These are phyloP conservation scores for Andrena fulva DNA, from an alignment of 2,888 invertebrate species.

Conservation along the genomic window DNA sequence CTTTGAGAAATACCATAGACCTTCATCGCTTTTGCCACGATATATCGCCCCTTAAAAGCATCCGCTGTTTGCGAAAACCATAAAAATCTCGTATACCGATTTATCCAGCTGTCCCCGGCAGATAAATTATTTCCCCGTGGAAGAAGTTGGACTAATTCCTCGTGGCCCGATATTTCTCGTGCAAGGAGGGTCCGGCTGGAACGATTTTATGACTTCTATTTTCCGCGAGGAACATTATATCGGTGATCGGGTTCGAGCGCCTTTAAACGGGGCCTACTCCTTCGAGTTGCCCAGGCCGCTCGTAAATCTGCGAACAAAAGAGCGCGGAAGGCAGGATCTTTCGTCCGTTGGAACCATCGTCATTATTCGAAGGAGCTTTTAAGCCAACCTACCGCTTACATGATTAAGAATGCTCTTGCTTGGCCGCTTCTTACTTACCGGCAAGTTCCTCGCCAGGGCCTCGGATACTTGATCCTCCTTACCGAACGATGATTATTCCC, in stretches of 20 bases:
- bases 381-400: constrained; percentile 78
- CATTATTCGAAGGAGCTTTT: constrained; percentile 79
- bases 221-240: constrained; percentile 48
- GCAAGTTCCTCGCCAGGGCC: constrained; percentile 25
- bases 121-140: background rate
- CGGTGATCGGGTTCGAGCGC: constrained; percentile 62
- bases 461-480: constrained; percentile 61
- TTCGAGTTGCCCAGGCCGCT: constrained; percentile 40
- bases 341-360: constrained; percentile 67
- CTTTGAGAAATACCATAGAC: background rate
- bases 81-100: constrained; percentile 13
- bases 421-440: constrained; percentile 75
- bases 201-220: constrained; percentile 22
- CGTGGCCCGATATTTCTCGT: background rate
- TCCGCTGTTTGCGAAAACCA: constrained; percentile 1
- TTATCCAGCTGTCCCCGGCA: background rate
- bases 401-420: constrained; percentile 79
- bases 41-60: background rate
- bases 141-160: constrained; percentile 18
- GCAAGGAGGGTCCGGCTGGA: background rate
- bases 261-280: constrained; percentile 49
- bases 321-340: constrained; percentile 46
- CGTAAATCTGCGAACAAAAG: constrained; percentile 70
- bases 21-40: background rate
- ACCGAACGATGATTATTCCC: constrained; percentile 51